Conservation (phyloP, 2,113 vertebrate genomes). For the Collichthys lucidus region DNA sequence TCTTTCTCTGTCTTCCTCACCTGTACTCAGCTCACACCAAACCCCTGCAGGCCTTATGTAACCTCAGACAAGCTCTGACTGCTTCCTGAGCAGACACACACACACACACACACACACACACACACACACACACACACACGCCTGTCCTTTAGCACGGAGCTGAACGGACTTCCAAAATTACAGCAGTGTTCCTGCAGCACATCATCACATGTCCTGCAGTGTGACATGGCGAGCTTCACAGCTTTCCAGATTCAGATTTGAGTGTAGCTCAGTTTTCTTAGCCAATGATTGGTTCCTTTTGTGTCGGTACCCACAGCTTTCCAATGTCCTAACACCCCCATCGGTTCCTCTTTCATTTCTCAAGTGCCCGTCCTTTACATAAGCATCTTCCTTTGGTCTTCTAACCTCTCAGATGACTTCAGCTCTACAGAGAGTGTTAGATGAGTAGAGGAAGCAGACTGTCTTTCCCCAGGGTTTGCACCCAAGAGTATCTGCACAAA, state of each 20-base stretch:
- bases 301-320: background rate
- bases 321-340: background rate
- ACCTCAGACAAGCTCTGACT: constrained; percentile 35
- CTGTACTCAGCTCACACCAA: constrained; percentile 37
- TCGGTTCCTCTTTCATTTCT: background rate
- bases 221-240: background rate
- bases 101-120: constrained; percentile 3
- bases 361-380: background rate
- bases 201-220: background rate
- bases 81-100: constrained; percentile 10
- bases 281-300: background rate
- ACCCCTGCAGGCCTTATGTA: constrained; percentile 50
- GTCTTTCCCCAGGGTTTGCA: constrained; percentile 24
- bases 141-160: constrained; percentile 12
- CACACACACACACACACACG: constrained; percentile 5
- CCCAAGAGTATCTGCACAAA: constrained; percentile 38
- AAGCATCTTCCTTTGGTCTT: constrained; percentile 3
- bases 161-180: background rate
- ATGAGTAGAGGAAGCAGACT: constrained; percentile 3
- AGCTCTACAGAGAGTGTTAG: constrained; percentile 8
- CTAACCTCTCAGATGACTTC: constrained; percentile 5
- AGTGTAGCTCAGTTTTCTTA: background rate
- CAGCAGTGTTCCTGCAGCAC: background rate
- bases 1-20: constrained; percentile 20
- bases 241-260: background rate